Evolutionary conservation across 2,113 vertebrate species (phyloP).

Genomic region (Holacanthus passer): DNA sequence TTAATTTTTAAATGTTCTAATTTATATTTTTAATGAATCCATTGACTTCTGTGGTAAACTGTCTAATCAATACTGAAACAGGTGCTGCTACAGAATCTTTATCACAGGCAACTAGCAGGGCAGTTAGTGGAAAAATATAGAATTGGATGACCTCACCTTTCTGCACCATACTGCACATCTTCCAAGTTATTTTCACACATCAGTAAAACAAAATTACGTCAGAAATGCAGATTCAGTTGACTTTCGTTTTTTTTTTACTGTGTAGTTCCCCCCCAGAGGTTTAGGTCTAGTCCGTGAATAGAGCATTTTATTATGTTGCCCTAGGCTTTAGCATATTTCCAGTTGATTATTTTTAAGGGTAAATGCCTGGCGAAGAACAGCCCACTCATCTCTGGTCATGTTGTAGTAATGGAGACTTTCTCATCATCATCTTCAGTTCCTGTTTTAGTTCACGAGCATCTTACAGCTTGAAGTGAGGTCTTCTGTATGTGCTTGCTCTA

Average conservation of each 20-base stretch:
- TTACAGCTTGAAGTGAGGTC: background rate
- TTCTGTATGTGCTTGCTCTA: background rate
- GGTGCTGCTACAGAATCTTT: background rate
- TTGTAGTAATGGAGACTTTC: background rate
- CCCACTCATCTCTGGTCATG: background rate
- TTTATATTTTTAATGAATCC: background rate
- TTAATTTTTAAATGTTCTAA: background rate
- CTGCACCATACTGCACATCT: background rate
- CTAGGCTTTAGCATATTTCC: background rate
- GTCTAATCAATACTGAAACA: background rate
- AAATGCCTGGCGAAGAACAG: conserved; percentile 2
- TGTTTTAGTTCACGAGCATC: conserved; percentile 9
- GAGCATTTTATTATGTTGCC: background rate
- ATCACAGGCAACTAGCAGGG: background rate
- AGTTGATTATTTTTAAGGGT: background rate
- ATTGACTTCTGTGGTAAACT: background rate
- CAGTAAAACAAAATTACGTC: background rate
- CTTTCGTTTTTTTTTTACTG: background rate
- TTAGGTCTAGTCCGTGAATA: background rate
- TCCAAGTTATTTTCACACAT: background rate
- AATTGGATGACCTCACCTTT: background rate
- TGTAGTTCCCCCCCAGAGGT: background rate
- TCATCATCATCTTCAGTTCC: background rate
- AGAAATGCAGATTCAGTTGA: background rate
- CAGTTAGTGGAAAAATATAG: background rate